phyloP scores from a whole-genome alignment of 2,113 vertebrate species.

The Azemiops feae region DNA sequence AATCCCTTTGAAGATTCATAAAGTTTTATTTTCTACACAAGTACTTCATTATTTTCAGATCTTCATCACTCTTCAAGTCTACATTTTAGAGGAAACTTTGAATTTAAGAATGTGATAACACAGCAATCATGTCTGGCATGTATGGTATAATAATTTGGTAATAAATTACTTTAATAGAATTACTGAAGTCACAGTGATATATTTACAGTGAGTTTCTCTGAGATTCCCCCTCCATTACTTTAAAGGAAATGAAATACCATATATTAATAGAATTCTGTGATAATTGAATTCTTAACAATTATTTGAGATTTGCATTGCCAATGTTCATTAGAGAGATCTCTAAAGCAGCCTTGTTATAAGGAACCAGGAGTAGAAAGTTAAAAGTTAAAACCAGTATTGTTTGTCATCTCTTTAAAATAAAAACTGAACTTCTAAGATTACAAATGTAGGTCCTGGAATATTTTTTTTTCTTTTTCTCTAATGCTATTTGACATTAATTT shows the following conservation, averaged over 20 bases:
- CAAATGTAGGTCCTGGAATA: neutral
- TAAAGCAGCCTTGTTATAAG: neutral
- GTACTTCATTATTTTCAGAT: slow-evolving; percentile 12
- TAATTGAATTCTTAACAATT: neutral
- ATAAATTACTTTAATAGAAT: slow-evolving; percentile 24
- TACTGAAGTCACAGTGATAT: slow-evolving; percentile 26
- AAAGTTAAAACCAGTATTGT: neutral
- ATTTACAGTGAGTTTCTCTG: slow-evolving; percentile 29
- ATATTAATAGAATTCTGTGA: neutral
- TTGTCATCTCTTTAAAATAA: neutral
- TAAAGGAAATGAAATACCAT: slow-evolving; percentile 44
- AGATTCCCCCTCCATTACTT: neutral
- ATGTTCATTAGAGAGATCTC: neutral
- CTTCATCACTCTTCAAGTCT: neutral
- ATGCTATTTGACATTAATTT: neutral
- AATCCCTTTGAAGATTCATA: neutral
- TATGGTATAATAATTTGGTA: slow-evolving; percentile 18
- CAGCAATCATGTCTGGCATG: neutral
- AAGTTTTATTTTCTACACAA: neutral
- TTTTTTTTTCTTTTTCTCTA: neutral
- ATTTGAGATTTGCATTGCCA: neutral
- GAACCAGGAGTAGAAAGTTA: neutral
- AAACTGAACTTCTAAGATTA: neutral
- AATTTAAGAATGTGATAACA: slow-evolving; percentile 16
- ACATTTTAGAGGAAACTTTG: slow-evolving; percentile 15